Percentiles rank a stretch among this genome's conserved stretches.
phyloP scores from a whole-genome alignment of 2,797 vertebrate species.

The Pipistrellus pygmaeus region DNA sequence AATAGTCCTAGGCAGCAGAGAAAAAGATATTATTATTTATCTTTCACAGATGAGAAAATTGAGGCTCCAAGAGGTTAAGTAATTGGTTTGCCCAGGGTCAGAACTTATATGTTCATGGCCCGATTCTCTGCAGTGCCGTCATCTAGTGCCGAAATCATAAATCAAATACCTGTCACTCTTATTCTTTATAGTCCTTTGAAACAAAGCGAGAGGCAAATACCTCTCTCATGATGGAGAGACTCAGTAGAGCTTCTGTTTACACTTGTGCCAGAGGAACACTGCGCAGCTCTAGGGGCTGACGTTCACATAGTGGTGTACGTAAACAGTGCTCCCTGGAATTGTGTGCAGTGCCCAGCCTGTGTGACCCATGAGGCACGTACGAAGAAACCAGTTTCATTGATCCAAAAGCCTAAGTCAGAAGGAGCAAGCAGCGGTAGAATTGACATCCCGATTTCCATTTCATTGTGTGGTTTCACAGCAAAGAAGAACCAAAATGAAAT shows the following conservation, averaged over 20 bases:
- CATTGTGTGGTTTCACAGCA: constrained; percentile 37
- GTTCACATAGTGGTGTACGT: fast-evolving
- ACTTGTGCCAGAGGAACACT: neutral
- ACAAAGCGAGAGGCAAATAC: neutral
- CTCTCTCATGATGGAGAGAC: neutral
- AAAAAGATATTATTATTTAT: constrained; percentile 31
- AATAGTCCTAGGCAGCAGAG: neutral
- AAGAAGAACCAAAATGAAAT: constrained; percentile 57
- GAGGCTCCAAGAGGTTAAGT: neutral
- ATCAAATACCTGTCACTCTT: neutral
- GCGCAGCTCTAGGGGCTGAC: neutral
- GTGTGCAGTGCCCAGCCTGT: neutral
- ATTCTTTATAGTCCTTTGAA: neutral
- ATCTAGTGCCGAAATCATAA: neutral
- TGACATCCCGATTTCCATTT: constrained; percentile 53
- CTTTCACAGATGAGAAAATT: constrained; percentile 43
- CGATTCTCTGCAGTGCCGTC: neutral
- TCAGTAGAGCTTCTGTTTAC: neutral
- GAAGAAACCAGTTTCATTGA: neutral
- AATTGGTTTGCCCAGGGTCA: constrained; percentile 1
- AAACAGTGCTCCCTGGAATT: neutral
- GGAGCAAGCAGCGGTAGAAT: neutral
- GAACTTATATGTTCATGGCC: neutral
- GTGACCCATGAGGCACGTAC: neutral
- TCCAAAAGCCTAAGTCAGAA: neutral